These are phyloP conservation scores for Tauraco hartlaubi DNA, from an alignment of 2,797 vertebrate species.

Conservation along the genomic window DNA sequence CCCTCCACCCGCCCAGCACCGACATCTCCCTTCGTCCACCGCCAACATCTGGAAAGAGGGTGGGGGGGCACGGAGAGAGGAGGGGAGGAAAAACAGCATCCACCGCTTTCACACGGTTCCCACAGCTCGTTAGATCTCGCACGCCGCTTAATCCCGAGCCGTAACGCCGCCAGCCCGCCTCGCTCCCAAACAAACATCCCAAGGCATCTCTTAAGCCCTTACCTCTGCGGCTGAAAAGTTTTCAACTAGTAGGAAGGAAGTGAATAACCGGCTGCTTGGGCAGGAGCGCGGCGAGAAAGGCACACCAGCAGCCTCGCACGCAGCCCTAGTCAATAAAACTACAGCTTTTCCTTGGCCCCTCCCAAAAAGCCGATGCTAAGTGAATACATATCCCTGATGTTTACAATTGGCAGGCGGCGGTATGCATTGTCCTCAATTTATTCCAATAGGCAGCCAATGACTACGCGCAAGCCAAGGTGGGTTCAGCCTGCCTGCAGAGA, in stretches of 20 bases:
- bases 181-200: neutral
- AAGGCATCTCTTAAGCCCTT: constrained; percentile 51
- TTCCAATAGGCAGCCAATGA: constrained; percentile 81
- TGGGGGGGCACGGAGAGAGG: neutral
- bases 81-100: neutral
- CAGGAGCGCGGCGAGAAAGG: constrained; percentile 68
- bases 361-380: constrained; percentile 87
- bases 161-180: neutral
- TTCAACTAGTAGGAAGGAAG: constrained; percentile 59
- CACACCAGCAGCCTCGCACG: constrained; percentile 72
- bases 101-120: neutral
- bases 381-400: constrained; percentile 83
- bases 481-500: constrained; percentile 80
- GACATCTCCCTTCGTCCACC: neutral
- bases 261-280: constrained; percentile 60
- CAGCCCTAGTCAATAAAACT: constrained; percentile 83
- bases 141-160: neutral
- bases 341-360: constrained; percentile 85
- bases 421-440: constrained; percentile 85
- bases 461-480: constrained; percentile 75
- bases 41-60: neutral
- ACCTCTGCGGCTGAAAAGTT: constrained; percentile 77
- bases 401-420: constrained; percentile 83
- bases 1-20: neutral
- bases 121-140: neutral